A percentile compares a stretch with the other conserved stretches of the same genome.
These are phyloP conservation scores for Vanessa atalanta DNA, from an alignment of 1,140 invertebrate genomes.

Conservation along the genomic window DNA sequence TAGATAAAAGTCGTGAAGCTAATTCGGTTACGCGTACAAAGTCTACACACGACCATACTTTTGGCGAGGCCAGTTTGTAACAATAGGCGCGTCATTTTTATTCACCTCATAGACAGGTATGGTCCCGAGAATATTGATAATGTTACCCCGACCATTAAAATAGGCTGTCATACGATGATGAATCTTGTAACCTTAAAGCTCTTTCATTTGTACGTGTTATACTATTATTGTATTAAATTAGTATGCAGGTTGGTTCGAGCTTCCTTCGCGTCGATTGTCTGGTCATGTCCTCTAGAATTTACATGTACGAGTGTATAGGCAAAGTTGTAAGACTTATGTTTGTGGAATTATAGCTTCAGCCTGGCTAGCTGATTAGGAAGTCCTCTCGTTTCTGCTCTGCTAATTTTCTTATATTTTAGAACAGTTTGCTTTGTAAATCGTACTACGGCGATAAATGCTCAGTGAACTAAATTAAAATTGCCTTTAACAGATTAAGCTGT, in stretches of 20 bases:
- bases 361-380: too few species aligned
- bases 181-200: slow-evolving; percentile 23
- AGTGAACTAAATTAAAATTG: not conserved
- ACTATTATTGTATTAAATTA: slow-evolving; percentile 58
- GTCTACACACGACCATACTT: slow-evolving; percentile 51
- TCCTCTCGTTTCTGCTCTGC: too few species aligned
- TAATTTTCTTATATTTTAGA: not conserved
- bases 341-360: slow-evolving; percentile 5
- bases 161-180: slow-evolving; percentile 19
- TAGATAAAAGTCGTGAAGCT: slow-evolving; percentile 37
- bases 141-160: slow-evolving; percentile 44
- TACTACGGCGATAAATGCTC: not conserved
- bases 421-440: not conserved
- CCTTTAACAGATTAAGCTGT: not conserved
- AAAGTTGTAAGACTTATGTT: slow-evolving; percentile 30
- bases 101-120: slow-evolving; percentile 52
- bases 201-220: slow-evolving; percentile 48
- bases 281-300: slow-evolving; percentile 60
- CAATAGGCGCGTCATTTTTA: slow-evolving; percentile 67
- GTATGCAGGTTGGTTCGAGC: slow-evolving; percentile 59
- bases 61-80: slow-evolving; percentile 60
- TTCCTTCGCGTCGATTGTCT: slow-evolving; percentile 59
- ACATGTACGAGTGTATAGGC: slow-evolving; percentile 42
- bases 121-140: slow-evolving; percentile 63
- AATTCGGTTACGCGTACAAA: slow-evolving; percentile 47